Percentiles rank a stretch among this genome's conserved stretches.
Conservation (phyloP, 2,888 invertebrate genomes). For the Philaethria dido region DNA sequence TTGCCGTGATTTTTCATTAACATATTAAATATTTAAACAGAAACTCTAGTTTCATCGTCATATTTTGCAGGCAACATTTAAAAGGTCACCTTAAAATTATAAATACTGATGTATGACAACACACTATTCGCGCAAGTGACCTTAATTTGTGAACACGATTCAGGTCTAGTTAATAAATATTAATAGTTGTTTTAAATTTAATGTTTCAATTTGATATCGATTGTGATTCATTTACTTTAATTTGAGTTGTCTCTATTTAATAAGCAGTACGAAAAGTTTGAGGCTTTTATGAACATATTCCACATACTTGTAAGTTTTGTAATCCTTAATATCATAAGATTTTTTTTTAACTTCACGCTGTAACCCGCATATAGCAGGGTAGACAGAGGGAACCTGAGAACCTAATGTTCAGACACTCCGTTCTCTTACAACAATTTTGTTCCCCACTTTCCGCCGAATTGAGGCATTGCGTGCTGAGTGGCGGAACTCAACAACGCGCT, state of each 20-base stretch:
- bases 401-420: no score
- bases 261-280: background rate
- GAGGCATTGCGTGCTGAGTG: no score
- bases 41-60: background rate
- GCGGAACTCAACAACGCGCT: no score
- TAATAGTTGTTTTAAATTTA: background rate
- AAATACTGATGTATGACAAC: conserved; percentile 42
- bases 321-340: no score
- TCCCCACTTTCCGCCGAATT: no score
- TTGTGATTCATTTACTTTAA: background rate
- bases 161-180: conserved; percentile 55
- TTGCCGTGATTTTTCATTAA: background rate
- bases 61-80: conserved; percentile 23
- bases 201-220: background rate
- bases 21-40: conserved; percentile 4
- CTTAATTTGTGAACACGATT: conserved; percentile 70
- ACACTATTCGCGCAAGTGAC: conserved; percentile 62
- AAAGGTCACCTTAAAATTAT: conserved; percentile 36
- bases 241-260: background rate
- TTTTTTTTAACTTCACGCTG: no score
- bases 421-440: no score
- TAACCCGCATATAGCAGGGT: no score
- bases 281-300: no score
- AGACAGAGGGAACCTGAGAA: no score
- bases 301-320: no score